Conservation (phyloP, 2,888 invertebrate genomes). For the Ecdyonurus torrentis region DNA sequence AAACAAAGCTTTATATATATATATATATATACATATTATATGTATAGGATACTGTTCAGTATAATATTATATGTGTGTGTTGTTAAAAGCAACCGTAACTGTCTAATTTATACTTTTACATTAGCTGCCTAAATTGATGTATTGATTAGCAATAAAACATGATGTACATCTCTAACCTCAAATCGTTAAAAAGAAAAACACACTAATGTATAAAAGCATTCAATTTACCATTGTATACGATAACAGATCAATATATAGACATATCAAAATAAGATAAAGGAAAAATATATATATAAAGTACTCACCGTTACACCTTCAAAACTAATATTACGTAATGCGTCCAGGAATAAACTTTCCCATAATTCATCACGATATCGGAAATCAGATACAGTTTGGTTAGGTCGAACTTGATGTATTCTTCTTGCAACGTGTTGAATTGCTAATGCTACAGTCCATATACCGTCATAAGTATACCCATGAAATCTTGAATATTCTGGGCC, state of each 20-base stretch:
- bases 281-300: slow-evolving; percentile 12
- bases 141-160: too few relatives aligned
- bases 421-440: slow-evolving; percentile 84
- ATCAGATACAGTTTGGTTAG: slow-evolving; percentile 63
- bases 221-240: background rate
- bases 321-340: slow-evolving; percentile 77
- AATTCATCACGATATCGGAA: slow-evolving; percentile 70
- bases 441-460: slow-evolving; percentile 93
- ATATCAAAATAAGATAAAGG: slow-evolving; percentile 1
- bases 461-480: slow-evolving; percentile 97
- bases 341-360: slow-evolving; percentile 75
- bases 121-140: too few relatives aligned
- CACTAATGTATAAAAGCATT: too few relatives aligned
- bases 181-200: too few relatives aligned
- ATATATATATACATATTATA: too few relatives aligned
- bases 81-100: too few relatives aligned
- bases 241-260: background rate
- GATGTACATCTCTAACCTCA: too few relatives aligned
- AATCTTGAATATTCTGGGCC: slow-evolving; percentile 79
- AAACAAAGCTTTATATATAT: too few relatives aligned
- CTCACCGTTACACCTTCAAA: slow-evolving; percentile 81
- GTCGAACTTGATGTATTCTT: slow-evolving; percentile 45
- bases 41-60: too few relatives aligned
- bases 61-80: too few relatives aligned
- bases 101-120: too few relatives aligned